phyloP scores from a whole-genome alignment of 2,888 invertebrate species.

The Cantharis flavilabris region DNA sequence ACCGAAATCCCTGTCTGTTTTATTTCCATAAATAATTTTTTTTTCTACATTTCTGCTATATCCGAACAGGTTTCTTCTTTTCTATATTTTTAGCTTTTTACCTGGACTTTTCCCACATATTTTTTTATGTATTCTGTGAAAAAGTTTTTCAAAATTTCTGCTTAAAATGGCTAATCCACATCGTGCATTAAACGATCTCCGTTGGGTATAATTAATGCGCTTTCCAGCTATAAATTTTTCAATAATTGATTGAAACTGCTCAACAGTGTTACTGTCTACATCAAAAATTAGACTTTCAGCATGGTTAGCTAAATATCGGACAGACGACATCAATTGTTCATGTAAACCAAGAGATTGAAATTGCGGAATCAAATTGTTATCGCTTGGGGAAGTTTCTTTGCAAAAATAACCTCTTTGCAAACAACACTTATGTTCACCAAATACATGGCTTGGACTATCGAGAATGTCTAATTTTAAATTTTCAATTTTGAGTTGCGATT shows the following conservation, averaged over 20 bases:
- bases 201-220: background rate
- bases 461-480: conserved; percentile 11
- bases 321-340: background rate
- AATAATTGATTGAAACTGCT: conserved; percentile 13
- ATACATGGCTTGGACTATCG: conserved; percentile 8
- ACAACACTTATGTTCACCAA: conserved; percentile 17
- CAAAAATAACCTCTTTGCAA: conserved; percentile 8
- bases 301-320: conserved; percentile 2
- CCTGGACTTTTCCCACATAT: too few species aligned
- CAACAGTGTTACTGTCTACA: conserved; percentile 10
- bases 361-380: conserved; percentile 1
- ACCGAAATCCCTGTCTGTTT: too few species aligned
- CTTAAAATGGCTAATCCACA: too few species aligned
- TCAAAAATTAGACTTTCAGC: conserved; percentile 13
- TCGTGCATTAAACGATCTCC: too few species aligned
- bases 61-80: too few species aligned
- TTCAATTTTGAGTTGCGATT: background rate
- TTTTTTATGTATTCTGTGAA: too few species aligned
- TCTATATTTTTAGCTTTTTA: too few species aligned
- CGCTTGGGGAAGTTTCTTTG: background rate
- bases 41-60: too few species aligned
- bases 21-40: too few species aligned
- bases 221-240: conserved; percentile 17
- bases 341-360: conserved; percentile 5
- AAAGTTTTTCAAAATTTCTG: too few species aligned